Percentiles rank a stretch among this genome's conserved stretches.
Conservation (phyloP, 1,140 invertebrate genomes). For the Calliphora vicina region DNA sequence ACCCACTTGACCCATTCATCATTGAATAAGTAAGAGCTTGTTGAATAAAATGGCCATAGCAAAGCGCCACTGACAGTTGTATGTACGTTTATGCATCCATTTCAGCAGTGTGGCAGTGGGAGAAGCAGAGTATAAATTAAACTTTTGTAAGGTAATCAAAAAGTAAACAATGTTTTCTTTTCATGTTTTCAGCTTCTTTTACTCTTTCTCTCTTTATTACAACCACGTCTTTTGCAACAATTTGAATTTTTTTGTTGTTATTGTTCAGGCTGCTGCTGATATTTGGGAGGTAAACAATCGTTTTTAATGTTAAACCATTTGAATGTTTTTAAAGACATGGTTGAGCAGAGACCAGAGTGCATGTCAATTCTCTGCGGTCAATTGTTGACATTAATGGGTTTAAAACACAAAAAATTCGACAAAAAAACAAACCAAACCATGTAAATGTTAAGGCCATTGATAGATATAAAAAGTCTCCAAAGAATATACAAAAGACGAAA, state of each 20-base stretch:
- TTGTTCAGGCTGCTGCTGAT: too few species aligned
- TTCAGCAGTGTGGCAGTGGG: not conserved
- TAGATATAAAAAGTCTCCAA: not conserved
- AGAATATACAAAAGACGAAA: not conserved
- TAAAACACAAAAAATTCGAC: not conserved
- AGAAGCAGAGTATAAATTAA: not conserved
- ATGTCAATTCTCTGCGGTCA: constrained; percentile 29
- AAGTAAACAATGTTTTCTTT: constrained; percentile 8
- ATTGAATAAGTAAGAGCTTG: not conserved
- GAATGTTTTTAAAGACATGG: not conserved
- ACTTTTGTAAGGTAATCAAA: constrained; percentile 13
- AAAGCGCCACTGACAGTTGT: not conserved
- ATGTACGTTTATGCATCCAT: not conserved
- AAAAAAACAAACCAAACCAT: too few species aligned
- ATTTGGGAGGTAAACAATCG: not conserved
- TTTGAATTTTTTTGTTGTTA: too few species aligned
- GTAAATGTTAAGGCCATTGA: not conserved
- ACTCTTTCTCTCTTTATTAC: not conserved
- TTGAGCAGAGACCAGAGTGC: not conserved
- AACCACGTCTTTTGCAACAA: not conserved
- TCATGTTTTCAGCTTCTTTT: not conserved
- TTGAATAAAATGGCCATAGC: not conserved
- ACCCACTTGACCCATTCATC: constrained; percentile 15
- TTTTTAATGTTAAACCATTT: not conserved
- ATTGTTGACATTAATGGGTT: constrained; percentile 17